These are phyloP conservation scores for Babylonia areolata DNA, from an alignment of 1,140 invertebrate genomes.

Conservation along the genomic window DNA sequence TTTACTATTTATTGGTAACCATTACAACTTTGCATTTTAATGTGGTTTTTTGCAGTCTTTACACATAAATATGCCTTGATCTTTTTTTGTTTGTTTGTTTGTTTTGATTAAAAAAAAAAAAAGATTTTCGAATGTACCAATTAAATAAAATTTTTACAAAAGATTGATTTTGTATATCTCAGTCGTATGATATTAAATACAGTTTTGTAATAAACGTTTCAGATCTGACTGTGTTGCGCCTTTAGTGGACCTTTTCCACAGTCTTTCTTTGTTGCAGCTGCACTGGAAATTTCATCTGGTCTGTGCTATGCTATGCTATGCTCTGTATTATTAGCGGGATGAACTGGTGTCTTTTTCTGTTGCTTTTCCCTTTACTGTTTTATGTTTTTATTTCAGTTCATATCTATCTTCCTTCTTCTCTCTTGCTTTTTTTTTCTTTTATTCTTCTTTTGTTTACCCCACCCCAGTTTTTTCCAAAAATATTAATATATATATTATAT, in stretches of 20 bases:
- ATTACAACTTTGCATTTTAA: conserved; percentile 17
- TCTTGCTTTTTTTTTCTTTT: too few relatives aligned
- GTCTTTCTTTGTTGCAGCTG: neutral
- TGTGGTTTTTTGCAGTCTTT: conserved; percentile 34
- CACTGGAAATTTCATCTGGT: neutral
- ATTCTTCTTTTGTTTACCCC: too few relatives aligned
- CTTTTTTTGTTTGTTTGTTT: neutral
- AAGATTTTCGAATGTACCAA: too few relatives aligned
- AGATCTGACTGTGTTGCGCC: conserved; percentile 31
- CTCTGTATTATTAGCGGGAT: neutral
- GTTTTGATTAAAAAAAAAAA: too few relatives aligned
- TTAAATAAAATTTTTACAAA: conserved; percentile 33
- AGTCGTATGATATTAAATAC: conserved; percentile 47
- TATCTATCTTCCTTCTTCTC: neutral
- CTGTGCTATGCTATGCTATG: neutral
- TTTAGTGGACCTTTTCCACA: neutral
- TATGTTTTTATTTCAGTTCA: neutral
- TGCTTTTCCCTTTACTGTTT: neutral
- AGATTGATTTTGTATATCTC: conserved; percentile 41
- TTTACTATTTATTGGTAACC: conserved; percentile 1
- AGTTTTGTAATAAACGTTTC: conserved; percentile 47
- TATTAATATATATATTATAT: too few relatives aligned
- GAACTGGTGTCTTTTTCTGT: neutral
- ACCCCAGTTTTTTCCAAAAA: too few relatives aligned
- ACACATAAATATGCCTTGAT: conserved; percentile 25